Evolutionary conservation across 30 jellyfish, hydroid and myxozoan genomes (phyloP).

Genomic region (Hydra vulgaris): DNA sequence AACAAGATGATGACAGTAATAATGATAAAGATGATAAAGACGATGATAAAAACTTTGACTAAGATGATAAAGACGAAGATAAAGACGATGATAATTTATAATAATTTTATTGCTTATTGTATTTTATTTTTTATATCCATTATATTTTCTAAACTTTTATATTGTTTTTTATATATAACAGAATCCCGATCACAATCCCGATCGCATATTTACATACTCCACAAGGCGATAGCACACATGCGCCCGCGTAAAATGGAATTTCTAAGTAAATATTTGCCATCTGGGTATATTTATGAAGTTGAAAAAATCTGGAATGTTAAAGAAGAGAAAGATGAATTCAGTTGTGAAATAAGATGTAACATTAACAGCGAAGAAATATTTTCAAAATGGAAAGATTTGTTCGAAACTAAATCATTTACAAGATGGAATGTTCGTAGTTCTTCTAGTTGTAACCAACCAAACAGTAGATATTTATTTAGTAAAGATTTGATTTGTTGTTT

Average conservation of each 20-base stretch:
- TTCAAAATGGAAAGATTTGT: not conserved
- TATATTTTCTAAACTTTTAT: too few relatives aligned
- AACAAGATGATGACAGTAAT: too few relatives aligned
- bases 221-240: not conserved
- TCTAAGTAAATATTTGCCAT: not conserved
- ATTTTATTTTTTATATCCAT: too few relatives aligned
- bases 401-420: not conserved
- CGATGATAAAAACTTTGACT: too few relatives aligned
- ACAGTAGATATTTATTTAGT: not conserved
- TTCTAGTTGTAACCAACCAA: not conserved
- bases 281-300: not conserved
- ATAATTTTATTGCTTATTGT: too few relatives aligned
- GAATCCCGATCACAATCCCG: too few relatives aligned
- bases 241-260: not conserved
- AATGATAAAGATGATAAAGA: too few relatives aligned
- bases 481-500: not conserved
- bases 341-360: not conserved
- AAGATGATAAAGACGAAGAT: too few relatives aligned
- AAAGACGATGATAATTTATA: too few relatives aligned
- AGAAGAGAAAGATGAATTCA: not conserved
- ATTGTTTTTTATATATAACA: too few relatives aligned
- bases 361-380: not conserved
- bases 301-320: not conserved
- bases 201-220: not conserved
- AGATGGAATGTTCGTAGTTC: not conserved